These are phyloP conservation scores for Heteronetta atricapilla DNA, from an alignment of 2,113 vertebrate genomes.

Conservation along the genomic window DNA sequence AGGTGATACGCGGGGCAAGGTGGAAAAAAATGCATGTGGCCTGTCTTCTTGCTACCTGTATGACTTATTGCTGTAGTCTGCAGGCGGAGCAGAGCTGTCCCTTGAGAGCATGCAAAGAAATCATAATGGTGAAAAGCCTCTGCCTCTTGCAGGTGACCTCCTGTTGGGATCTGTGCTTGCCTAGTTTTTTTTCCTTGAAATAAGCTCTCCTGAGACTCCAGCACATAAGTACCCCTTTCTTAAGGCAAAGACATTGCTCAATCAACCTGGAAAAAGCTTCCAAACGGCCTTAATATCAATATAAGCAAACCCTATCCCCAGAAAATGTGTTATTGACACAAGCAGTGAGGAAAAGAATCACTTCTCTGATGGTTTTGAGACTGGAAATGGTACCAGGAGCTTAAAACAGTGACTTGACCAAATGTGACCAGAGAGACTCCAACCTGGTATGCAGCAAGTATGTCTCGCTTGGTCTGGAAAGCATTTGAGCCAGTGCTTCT, in stretches of 20 bases:
- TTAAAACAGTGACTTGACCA: not conserved
- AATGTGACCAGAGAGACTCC: not conserved
- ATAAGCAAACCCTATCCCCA: not conserved
- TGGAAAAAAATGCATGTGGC: not conserved
- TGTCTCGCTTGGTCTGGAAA: not conserved
- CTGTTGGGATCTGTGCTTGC: not conserved
- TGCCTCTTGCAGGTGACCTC: not conserved
- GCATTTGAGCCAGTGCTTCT: not conserved
- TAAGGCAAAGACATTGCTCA: not conserved
- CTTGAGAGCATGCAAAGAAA: not conserved
- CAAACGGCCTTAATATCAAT: not conserved
- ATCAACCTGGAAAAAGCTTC: not conserved
- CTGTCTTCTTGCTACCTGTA: fast-evolving
- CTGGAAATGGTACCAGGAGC: not conserved
- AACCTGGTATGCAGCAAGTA: not conserved
- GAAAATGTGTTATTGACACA: not conserved
- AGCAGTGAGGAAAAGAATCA: not conserved
- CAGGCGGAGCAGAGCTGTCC: not conserved
- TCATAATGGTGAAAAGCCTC: fast-evolving
- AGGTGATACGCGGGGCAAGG: not conserved
- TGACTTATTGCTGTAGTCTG: not conserved
- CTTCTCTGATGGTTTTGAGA: not conserved
- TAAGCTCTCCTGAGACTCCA: not conserved
- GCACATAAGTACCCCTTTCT: no score
- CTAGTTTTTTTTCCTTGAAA: not conserved